phyloP scores from a whole-genome alignment of 2,113 vertebrate genomes.

The Rhabdornis inornatus region DNA sequence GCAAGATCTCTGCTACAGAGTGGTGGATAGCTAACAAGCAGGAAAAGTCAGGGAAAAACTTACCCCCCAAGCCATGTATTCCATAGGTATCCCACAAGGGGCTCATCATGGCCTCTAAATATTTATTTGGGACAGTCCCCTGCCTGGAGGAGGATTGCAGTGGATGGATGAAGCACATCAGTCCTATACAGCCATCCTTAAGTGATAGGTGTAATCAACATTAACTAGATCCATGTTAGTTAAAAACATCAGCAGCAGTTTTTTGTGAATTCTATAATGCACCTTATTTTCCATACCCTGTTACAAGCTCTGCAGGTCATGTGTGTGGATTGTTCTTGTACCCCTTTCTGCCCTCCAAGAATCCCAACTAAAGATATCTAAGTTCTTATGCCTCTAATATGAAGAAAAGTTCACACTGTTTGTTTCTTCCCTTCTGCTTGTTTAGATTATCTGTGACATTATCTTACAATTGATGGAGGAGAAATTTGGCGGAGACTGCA shows the following conservation, averaged over 20 bases:
- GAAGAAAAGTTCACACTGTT: neutral
- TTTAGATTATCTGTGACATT: slow-evolving; percentile 60
- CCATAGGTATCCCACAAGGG: neutral
- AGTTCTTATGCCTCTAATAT: neutral
- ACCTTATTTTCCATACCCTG: neutral
- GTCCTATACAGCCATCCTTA: neutral
- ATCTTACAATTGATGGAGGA: slow-evolving; percentile 65
- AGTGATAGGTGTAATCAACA: neutral
- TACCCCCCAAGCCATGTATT: neutral
- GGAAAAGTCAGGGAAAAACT: neutral
- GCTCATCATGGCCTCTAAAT: neutral
- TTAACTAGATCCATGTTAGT: neutral
- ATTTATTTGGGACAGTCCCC: neutral
- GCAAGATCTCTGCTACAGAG: neutral
- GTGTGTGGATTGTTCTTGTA: neutral
- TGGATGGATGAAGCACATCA: neutral
- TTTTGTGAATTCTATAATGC: neutral
- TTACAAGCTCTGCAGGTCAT: neutral
- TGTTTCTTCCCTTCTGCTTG: neutral
- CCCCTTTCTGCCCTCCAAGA: neutral
- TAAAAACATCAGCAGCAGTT: neutral
- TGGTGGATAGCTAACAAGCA: neutral
- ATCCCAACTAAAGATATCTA: neutral
- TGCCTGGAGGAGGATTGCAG: neutral
- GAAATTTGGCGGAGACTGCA: slow-evolving; percentile 56